These are phyloP conservation scores for Dendroctonus valens DNA, from an alignment of 1,140 invertebrate species.

Conservation along the genomic window DNA sequence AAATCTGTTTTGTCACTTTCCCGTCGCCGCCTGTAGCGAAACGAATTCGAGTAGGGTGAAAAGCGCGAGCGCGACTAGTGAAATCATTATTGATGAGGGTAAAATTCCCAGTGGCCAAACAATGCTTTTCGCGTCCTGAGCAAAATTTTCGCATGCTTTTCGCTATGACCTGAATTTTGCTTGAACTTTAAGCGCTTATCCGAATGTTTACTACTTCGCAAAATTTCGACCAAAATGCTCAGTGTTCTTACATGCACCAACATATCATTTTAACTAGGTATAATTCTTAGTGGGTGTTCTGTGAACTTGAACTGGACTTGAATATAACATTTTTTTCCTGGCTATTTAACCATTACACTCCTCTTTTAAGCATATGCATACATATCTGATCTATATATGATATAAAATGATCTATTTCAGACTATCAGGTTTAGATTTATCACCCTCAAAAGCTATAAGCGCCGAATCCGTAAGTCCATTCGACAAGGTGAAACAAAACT, in stretches of 20 bases:
- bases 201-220: constrained; percentile 45
- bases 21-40: too few species aligned
- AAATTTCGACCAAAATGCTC: constrained; percentile 40
- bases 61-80: constrained; percentile 24
- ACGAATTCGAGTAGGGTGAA: background rate
- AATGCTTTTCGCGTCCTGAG: constrained; percentile 12
- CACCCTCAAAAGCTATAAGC: constrained; percentile 39
- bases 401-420: constrained; percentile 35
- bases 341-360: too few species aligned
- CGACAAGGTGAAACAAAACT: constrained; percentile 45
- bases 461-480: constrained; percentile 39
- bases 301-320: too few species aligned
- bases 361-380: too few species aligned
- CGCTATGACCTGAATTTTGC: constrained; percentile 29
- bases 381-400: background rate
- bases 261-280: constrained; percentile 50
- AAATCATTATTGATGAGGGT: constrained; percentile 36
- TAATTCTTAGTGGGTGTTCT: constrained; percentile 10
- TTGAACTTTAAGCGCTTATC: constrained; percentile 8
- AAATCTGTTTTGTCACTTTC: too few species aligned
- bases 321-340: too few species aligned
- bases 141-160: constrained; percentile 15
- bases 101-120: constrained; percentile 11
- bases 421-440: constrained; percentile 47
- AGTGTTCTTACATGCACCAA: constrained; percentile 48